A percentile compares a stretch with the other conserved stretches of the same genome.
Evolutionary conservation across 2,888 invertebrate genomes (phyloP).

Genomic region (Tuberolachnus salignus): DNA sequence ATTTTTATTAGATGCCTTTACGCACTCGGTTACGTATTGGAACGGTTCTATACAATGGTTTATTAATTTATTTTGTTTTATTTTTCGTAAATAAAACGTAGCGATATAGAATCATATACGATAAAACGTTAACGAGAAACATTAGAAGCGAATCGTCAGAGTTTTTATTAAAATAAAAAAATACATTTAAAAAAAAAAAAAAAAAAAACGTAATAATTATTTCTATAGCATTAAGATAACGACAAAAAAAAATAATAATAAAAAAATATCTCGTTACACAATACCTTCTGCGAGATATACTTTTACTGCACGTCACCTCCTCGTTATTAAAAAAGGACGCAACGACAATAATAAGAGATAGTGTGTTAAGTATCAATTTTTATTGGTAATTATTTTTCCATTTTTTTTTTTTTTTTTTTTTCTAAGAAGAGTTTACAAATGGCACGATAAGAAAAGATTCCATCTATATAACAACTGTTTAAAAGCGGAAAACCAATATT

Average conservation of each 20-base stretch:
- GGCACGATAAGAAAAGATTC: no score
- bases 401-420: constrained; percentile 4
- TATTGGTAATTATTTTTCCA: neutral
- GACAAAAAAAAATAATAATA: no score
- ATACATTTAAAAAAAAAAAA: no score
- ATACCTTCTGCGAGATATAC: neutral
- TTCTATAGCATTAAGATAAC: constrained; percentile 8
- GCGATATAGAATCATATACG: neutral
- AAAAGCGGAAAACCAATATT: neutral
- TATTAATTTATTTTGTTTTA: no score
- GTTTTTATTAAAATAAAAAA: neutral
- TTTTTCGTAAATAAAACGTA: no score
- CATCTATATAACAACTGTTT: neutral
- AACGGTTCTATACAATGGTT: no score
- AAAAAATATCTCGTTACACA: neutral
- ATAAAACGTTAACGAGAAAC: no score
- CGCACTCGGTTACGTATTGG: no score
- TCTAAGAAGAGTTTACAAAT: no score
- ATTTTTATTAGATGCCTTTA: no score
- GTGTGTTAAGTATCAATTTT: constrained; percentile 6
- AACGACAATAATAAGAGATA: neutral
- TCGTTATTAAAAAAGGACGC: neutral
- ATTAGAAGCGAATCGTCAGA: neutral
- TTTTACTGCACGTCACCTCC: neutral
- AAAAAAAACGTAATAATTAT: constrained; percentile 21